Percentiles rank a stretch among this genome's conserved stretches.
These are phyloP conservation scores for Imbricaverruca yamaguchii DNA, from an alignment of 2,888 invertebrate genomes.

Conservation along the genomic window DNA sequence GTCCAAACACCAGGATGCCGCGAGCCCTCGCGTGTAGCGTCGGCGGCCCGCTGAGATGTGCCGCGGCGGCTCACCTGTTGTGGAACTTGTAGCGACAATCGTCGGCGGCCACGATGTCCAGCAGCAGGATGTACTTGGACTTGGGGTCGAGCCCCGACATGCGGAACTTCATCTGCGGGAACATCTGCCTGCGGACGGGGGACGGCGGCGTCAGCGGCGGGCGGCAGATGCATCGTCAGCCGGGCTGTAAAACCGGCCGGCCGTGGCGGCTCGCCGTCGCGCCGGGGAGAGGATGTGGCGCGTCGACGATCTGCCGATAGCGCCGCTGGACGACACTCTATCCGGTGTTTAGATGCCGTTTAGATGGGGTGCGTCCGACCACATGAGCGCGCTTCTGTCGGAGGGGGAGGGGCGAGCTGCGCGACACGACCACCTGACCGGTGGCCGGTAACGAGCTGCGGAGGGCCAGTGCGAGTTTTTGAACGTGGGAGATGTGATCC, in stretches of 20 bases:
- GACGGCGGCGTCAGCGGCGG: not conserved
- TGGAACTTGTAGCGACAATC: conserved; percentile 98
- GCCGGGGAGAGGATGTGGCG: not conserved
- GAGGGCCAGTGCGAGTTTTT: no score
- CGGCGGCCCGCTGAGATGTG: no score
- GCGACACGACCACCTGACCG: no score
- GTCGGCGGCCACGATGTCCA: conserved; percentile 98
- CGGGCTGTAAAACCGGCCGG: not conserved
- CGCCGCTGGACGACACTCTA: not conserved
- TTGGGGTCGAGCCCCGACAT: conserved; percentile 96
- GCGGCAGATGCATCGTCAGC: not conserved
- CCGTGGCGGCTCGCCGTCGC: not conserved
- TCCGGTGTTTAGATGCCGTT: conserved; percentile 10
- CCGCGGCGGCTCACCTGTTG: conserved; percentile 60
- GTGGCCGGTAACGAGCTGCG: no score
- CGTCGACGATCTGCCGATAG: not conserved
- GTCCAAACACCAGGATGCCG: no score
- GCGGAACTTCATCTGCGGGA: conserved; percentile 99
- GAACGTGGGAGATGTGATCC: no score
- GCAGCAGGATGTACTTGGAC: conserved; percentile 95
- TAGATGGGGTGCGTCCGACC: not conserved
- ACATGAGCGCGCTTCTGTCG: not conserved
- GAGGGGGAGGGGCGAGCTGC: not conserved
- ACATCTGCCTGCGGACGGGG: conserved; percentile 79
- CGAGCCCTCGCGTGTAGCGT: no score